phyloP scores from a whole-genome alignment of 2,888 invertebrate genomes.

The Ischnura elegans region DNA sequence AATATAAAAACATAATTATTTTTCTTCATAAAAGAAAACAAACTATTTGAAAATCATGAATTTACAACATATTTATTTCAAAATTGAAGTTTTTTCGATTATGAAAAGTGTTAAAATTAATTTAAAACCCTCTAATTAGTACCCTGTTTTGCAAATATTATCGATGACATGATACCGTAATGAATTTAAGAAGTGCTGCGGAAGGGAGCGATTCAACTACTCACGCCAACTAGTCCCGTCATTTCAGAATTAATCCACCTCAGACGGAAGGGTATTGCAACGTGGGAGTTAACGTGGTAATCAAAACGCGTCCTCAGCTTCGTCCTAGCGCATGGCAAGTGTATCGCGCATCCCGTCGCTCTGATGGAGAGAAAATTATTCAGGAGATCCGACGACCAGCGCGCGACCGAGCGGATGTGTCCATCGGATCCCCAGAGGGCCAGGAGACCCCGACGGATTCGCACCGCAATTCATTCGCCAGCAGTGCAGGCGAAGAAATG shows the following conservation, averaged over 20 bases:
- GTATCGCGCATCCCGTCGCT: not conserved
- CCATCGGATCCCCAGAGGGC: not conserved
- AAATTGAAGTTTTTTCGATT: no score
- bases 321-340: not conserved
- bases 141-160: no score
- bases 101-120: no score
- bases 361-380: not conserved
- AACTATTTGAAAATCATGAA: no score
- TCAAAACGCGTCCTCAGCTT: not conserved
- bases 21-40: no score
- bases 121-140: no score
- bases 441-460: not conserved
- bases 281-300: not conserved
- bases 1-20: no score
- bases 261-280: not conserved
- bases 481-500: not conserved
- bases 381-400: not conserved
- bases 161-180: no score
- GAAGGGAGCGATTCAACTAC: no score
- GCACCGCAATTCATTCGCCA: not conserved
- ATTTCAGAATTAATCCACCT: not conserved
- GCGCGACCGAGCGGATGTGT: not conserved
- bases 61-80: no score
- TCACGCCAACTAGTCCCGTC: no score
- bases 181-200: no score